A percentile compares a stretch with the other conserved stretches of the same genome.
Conservation (phyloP, 1,140 invertebrate species). For the Neodiprion lecontei region DNA sequence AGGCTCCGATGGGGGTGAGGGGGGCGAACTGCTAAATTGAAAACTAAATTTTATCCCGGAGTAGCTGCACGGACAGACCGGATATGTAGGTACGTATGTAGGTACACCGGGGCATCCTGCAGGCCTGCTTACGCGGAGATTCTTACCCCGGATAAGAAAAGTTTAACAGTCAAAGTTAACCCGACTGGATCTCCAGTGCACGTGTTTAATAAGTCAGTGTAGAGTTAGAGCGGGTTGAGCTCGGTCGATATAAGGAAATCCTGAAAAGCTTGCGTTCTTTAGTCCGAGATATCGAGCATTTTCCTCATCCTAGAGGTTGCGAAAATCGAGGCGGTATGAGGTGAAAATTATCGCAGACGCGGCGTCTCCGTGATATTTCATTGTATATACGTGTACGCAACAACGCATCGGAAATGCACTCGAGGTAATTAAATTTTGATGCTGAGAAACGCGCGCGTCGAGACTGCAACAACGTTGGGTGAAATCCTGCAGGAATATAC, state of each 20-base stretch:
- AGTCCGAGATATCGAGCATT: no score
- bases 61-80: background rate
- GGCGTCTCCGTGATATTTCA: background rate
- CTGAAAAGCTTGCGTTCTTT: no score
- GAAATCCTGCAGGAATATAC: background rate
- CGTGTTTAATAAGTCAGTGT: no score
- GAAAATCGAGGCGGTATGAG: no score
- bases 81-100: no score
- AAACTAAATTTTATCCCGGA: constrained; percentile 43
- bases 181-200: no score
- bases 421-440: background rate
- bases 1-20: background rate
- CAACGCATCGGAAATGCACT: background rate
- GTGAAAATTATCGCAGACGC: background rate
- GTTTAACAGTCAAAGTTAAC: background rate
- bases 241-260: no score
- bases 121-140: background rate
- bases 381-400: background rate
- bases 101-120: no score
- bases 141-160: background rate
- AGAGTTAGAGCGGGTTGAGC: no score
- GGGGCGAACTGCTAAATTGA: constrained; percentile 38
- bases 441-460: background rate
- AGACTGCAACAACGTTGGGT: background rate
- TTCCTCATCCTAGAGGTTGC: no score